Evolutionary conservation across 2,888 invertebrate species (phyloP).

Genomic region (Oligia latruncula): DNA sequence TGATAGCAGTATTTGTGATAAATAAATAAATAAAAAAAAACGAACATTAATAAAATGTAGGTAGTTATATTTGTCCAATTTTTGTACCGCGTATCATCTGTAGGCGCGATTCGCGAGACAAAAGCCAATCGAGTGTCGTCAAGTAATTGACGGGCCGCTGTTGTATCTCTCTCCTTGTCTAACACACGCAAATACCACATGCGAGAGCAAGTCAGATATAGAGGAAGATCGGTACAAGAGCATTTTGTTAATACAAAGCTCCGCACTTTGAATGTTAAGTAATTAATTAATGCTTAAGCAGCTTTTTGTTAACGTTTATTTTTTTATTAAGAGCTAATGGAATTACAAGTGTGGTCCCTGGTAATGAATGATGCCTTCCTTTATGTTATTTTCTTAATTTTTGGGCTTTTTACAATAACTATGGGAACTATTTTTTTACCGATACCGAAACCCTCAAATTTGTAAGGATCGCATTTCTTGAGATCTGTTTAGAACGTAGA

Average conservation of each 20-base stretch:
- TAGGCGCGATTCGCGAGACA: conserved; percentile 59
- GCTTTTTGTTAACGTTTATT: conserved; percentile 15
- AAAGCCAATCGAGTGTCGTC: conserved; percentile 66
- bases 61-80: conserved; percentile 8
- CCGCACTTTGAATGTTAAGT: conserved; percentile 53
- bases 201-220: conserved; percentile 7
- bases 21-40: no score
- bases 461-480: neutral
- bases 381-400: neutral
- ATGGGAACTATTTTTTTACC: neutral
- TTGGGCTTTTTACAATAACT: neutral
- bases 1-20: no score
- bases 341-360: conserved; percentile 5
- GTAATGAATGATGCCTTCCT: neutral
- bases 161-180: conserved; percentile 24
- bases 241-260: conserved; percentile 44
- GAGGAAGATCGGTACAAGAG: conserved; percentile 39
- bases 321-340: conserved; percentile 10
- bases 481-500: neutral
- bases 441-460: neutral
- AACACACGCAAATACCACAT: neutral
- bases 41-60: no score
- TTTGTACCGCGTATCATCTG: conserved; percentile 19
- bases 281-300: conserved; percentile 43
- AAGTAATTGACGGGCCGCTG: conserved; percentile 61